Conservation (phyloP, 2,797 vertebrate genomes). For the Halcyon leucocephala region DNA sequence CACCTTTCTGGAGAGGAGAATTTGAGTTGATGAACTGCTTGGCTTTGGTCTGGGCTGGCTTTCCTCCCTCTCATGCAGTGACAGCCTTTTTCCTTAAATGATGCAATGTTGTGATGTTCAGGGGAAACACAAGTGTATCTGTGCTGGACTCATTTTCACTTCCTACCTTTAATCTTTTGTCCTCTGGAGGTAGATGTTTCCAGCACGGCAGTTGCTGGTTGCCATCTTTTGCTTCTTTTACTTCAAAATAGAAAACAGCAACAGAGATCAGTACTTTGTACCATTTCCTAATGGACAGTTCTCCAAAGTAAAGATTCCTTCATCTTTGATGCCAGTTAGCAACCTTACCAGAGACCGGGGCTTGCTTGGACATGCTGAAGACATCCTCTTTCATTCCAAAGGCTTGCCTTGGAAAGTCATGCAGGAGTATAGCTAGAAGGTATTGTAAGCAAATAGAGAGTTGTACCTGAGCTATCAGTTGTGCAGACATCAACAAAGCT, state of each 20-base stretch:
- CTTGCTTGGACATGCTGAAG: background rate
- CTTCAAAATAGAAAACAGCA: background rate
- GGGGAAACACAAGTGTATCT: background rate
- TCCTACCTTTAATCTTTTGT: background rate
- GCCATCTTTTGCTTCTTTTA: background rate
- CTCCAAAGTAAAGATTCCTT: background rate
- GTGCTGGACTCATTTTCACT: background rate
- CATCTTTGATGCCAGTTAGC: background rate
- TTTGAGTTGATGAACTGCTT: background rate
- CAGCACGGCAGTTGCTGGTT: background rate
- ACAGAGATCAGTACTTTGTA: background rate
- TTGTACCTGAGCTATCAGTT: background rate
- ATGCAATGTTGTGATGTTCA: background rate
- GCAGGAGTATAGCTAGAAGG: background rate
- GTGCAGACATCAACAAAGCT: background rate
- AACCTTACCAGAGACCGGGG: background rate
- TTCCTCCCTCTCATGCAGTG: background rate
- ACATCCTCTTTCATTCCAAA: background rate
- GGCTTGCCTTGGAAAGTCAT: background rate
- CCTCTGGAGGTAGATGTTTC: background rate
- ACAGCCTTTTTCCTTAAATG: background rate
- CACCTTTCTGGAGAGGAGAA: background rate
- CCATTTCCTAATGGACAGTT: background rate
- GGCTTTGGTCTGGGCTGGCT: background rate
- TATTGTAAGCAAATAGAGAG: background rate